Conservation (phyloP, 2,888 invertebrate genomes). For the Pycnomerus fuliginosus region DNA sequence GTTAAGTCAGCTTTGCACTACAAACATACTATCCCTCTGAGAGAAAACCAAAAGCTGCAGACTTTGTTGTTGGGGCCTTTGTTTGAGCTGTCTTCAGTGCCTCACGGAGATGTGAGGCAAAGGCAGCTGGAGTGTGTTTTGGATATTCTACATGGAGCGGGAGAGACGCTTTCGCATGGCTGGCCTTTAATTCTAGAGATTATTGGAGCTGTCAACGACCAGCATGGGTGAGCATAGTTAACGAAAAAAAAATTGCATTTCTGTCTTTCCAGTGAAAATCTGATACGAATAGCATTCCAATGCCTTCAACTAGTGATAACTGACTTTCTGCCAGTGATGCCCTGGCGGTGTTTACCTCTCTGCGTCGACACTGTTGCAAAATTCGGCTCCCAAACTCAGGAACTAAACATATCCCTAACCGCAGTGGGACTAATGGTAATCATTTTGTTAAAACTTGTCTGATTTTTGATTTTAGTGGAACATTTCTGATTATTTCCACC, state of each 20-base stretch:
- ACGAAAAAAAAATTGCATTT: constrained; percentile 1
- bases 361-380: constrained; percentile 92
- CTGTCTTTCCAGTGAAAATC: constrained; percentile 68
- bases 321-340: constrained; percentile 90
- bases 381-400: constrained; percentile 94
- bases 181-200: constrained; percentile 95
- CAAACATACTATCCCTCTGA: constrained; percentile 78
- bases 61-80: constrained; percentile 84
- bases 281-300: constrained; percentile 93
- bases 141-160: constrained; percentile 88
- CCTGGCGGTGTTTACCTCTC: constrained; percentile 85
- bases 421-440: constrained; percentile 93
- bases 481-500: constrained; percentile 95
- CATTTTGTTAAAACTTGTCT: constrained; percentile 11
- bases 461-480: constrained; percentile 77
- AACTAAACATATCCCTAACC: constrained; percentile 95
- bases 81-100: constrained; percentile 85
- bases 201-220: constrained; percentile 91
- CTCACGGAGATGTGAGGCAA: constrained; percentile 91
- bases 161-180: constrained; percentile 88
- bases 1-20: constrained; percentile 89
- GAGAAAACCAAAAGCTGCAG: constrained; percentile 86
- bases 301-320: constrained; percentile 94
- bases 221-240: constrained; percentile 73
- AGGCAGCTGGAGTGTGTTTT: constrained; percentile 93